These are phyloP conservation scores for Callionymus lyra DNA, from an alignment of 2,113 vertebrate species.

Conservation along the genomic window DNA sequence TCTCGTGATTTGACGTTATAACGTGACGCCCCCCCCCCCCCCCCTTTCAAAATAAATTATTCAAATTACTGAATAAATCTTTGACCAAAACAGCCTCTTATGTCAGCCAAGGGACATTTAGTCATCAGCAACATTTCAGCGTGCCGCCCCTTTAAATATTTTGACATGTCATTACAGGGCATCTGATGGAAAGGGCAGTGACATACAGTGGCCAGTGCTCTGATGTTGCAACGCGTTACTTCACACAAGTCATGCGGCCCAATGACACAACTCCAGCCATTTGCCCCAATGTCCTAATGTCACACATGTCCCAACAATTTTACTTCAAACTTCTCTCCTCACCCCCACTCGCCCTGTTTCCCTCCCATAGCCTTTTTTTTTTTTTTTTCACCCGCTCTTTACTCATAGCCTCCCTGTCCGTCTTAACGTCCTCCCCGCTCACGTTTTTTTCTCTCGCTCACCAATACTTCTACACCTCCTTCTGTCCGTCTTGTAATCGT, in stretches of 20 bases:
- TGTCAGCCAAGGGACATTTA: constrained; percentile 32
- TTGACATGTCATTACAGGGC: constrained; percentile 51
- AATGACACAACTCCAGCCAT: constrained; percentile 56
- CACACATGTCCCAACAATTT: constrained; percentile 62
- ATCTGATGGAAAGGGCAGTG: constrained; percentile 58
- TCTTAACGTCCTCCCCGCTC: constrained; percentile 31
- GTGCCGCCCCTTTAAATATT: constrained; percentile 37
- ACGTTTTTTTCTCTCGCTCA: constrained; percentile 21
- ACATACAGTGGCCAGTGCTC: constrained; percentile 61
- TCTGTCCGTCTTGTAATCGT: constrained; percentile 11
- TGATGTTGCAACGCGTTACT: constrained; percentile 56
- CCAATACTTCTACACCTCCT: constrained; percentile 11
- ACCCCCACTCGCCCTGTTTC: constrained; percentile 16
- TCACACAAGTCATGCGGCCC: constrained; percentile 56
- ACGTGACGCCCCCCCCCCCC: too few species aligned
- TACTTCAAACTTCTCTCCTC: constrained; percentile 51
- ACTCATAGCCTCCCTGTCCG: constrained; percentile 23
- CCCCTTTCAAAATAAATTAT: constrained; percentile 2
- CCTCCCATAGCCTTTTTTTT: constrained; percentile 11
- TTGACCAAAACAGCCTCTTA: constrained; percentile 15
- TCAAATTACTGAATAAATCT: constrained; percentile 8
- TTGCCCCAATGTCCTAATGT: constrained; percentile 56
- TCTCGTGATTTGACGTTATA: background rate
- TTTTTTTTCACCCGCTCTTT: constrained; percentile 27
- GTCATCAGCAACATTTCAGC: constrained; percentile 34